phyloP scores from a whole-genome alignment of 2,113 vertebrate species.

The Rhinolophus ferrumequinum region DNA sequence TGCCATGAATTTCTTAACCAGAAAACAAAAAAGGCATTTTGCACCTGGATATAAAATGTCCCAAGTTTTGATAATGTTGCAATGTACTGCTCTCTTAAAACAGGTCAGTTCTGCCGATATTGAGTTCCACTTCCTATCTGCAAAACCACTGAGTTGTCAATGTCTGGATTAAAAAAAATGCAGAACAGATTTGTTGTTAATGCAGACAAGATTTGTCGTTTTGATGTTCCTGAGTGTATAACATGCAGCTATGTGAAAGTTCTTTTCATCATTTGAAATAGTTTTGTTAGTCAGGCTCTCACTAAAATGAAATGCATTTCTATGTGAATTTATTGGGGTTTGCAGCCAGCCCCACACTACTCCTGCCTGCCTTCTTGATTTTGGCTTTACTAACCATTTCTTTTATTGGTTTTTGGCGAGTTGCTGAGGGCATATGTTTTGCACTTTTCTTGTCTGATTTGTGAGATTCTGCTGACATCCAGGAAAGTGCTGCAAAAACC shows the following conservation, averaged over 20 bases:
- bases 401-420: conserved; percentile 59
- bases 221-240: not conserved
- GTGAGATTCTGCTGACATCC: conserved; percentile 69
- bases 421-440: conserved; percentile 57
- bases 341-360: not conserved
- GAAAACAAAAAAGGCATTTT: conserved; percentile 40
- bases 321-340: not conserved
- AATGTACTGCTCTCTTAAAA: not conserved
- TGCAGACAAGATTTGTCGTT: not conserved
- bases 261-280: not conserved
- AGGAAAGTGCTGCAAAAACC: conserved; percentile 55
- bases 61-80: not conserved
- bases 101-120: not conserved
- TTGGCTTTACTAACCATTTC: conserved; percentile 3
- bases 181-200: not conserved
- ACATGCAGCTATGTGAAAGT: not conserved
- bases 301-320: not conserved
- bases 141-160: not conserved
- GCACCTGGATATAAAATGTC: conserved; percentile 25
- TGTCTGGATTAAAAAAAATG: conserved; percentile 9
- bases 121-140: not conserved
- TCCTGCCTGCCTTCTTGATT: not conserved
- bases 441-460: conserved; percentile 53
- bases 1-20: not conserved
- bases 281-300: not conserved